Evolutionary conservation across 2,888 invertebrate genomes (phyloP), one percentile per base, ranked within the genome.

Genomic region (Tenthredo notha): DNA sequence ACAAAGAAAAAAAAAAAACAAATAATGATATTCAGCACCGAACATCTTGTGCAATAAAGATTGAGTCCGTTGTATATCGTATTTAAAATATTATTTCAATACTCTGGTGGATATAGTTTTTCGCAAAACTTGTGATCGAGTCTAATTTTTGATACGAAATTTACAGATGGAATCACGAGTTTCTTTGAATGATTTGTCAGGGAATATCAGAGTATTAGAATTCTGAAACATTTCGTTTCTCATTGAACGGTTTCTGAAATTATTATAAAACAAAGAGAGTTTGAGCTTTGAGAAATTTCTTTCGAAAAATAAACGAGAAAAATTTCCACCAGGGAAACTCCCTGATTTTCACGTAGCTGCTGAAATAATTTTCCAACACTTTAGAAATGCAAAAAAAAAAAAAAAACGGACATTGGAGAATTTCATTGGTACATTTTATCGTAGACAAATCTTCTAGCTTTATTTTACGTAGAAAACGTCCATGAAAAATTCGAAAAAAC

Each of bases 21-120:
- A 33, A 33, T 3, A 33, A 33, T 3, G 4, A 33, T 33, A 83
- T 83, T 33, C 6, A 47, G 47, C 47, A 67, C 61, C 29, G 25
- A 67, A 83, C 50, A 83, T 67, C 65, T 47, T 43, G 67, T 83
- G 33, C 50, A 83, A 83, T 83, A 54, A 67, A 83, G 37, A 67
- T 67, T 47, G 25, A 67, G 25, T 70, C 70, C 83, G 37, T 70
- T 67, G 47, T 83, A 65, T n/a, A 67, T 40, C n/a, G 47, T 33
- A 33, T 80, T 21, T 12, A 37, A 21, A 40, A 61, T 61, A 80
- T 80, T 29, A 58, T 80, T 61, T 61, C 40, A 37, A 80, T n/a
- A 21, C 43, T n/a, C 43, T 21, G n/a, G 21, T 61, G 61, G 7
- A 61, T 21, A 21, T 33, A 37, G 6, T 61, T 61, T 61, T 61